phyloP scores from a whole-genome alignment of 2,797 vertebrate species.

The Selene dorsalis region DNA sequence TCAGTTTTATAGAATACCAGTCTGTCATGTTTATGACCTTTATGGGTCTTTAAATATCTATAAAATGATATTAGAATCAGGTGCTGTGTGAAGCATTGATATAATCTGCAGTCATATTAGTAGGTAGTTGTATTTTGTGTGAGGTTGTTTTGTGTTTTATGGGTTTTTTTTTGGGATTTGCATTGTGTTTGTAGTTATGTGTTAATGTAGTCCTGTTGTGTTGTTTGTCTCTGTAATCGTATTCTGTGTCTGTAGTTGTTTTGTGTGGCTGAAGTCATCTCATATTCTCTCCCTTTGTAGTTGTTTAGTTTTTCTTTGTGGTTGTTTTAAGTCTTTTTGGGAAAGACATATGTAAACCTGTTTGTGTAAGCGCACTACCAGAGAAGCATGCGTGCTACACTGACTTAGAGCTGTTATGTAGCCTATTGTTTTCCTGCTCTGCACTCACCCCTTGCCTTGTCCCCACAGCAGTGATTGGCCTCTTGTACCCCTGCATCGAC shows the following conservation, averaged over 20 bases:
- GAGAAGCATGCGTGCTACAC: not conserved
- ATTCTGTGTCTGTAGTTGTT: not conserved
- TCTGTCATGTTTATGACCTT: not conserved
- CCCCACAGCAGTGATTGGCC: slow-evolving; percentile 89
- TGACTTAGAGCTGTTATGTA: not conserved
- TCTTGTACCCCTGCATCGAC: slow-evolving; percentile 98
- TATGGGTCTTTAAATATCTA: not conserved
- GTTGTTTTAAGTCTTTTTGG: too few species aligned
- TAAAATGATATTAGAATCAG: not conserved
- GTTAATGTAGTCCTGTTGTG: not conserved
- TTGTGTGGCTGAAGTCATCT: not conserved
- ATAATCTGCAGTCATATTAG: not conserved
- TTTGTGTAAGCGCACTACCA: not conserved
- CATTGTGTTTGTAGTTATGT: too few species aligned
- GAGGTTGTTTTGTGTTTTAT: not conserved
- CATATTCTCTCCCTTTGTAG: too few species aligned
- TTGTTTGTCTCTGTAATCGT: too few species aligned
- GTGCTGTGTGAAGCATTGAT: not conserved
- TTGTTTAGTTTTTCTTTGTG: not conserved
- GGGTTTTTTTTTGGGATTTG: not conserved
- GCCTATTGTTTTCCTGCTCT: not conserved
- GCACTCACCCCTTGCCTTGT: not conserved
- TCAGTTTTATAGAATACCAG: not conserved
- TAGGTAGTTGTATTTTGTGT: not conserved
- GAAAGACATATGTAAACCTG: not conserved